These are phyloP conservation scores for Anoncus sp. DNA, from an alignment of 2,888 invertebrate genomes.

Conservation along the genomic window DNA sequence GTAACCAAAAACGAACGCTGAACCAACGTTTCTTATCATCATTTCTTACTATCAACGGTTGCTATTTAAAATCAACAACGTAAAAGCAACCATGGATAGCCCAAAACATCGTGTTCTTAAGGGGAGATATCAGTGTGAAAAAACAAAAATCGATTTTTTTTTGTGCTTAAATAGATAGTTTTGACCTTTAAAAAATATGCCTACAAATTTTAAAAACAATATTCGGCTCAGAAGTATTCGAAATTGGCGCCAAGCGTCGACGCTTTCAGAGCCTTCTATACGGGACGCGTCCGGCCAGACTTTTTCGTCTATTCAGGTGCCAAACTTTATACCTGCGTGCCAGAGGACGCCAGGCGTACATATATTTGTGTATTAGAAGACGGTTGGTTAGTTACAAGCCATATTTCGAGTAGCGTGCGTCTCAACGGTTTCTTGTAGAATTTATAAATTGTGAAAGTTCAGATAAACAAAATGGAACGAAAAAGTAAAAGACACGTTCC, in stretches of 20 bases:
- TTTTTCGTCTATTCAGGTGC: constrained; percentile 21
- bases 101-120: too few relatives aligned
- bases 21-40: not conserved
- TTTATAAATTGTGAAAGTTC: constrained; percentile 21
- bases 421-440: constrained; percentile 13
- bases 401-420: constrained; percentile 8
- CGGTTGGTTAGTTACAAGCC: constrained; percentile 9
- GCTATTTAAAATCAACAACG: too few relatives aligned
- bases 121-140: constrained; percentile 29
- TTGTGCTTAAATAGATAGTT: constrained; percentile 21
- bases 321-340: constrained; percentile 8
- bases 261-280: constrained; percentile 15
- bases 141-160: constrained; percentile 26
- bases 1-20: too few relatives aligned
- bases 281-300: constrained; percentile 1
- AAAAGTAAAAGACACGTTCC: constrained; percentile 10
- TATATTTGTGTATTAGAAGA: constrained; percentile 12
- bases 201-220: constrained; percentile 32
- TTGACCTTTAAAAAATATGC: constrained; percentile 24
- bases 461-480: constrained; percentile 22
- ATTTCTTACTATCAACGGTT: not conserved
- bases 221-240: constrained; percentile 28
- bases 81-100: too few relatives aligned
- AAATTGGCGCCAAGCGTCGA: constrained; percentile 23
- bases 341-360: not conserved